phyloP scores from a whole-genome alignment of 2,888 invertebrate genomes.

The Thyatira batis region DNA sequence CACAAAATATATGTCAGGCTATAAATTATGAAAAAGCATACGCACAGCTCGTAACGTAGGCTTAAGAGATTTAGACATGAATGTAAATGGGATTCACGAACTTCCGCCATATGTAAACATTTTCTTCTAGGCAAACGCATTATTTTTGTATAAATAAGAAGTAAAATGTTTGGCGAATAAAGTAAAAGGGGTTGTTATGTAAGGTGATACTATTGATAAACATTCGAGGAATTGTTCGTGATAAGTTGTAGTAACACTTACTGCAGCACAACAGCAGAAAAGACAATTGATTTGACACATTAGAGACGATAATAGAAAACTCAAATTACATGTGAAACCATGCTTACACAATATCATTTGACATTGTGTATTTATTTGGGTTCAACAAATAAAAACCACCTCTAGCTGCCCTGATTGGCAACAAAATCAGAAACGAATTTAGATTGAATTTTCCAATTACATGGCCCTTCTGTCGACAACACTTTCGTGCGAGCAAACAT shows the following conservation, averaged over 20 bases:
- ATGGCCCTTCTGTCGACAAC: slow-evolving; percentile 41
- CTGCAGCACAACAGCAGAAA: no score
- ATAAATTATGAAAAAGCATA: slow-evolving; percentile 46
- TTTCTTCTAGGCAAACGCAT: slow-evolving; percentile 8
- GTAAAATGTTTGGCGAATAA: background rate
- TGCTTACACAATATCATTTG: no score
- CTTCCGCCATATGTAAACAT: slow-evolving; percentile 8
- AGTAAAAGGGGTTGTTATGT: background rate
- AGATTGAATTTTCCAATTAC: slow-evolving; percentile 63
- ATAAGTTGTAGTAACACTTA: no score
- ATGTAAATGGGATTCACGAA: slow-evolving; percentile 26
- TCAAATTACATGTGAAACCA: no score
- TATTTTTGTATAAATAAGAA: slow-evolving; percentile 9
- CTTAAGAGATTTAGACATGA: slow-evolving; percentile 41
- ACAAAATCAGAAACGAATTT: slow-evolving; percentile 47
- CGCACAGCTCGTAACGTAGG: slow-evolving; percentile 27
- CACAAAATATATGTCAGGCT: slow-evolving; percentile 23
- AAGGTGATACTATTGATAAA: background rate
- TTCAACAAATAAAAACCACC: slow-evolving; percentile 20
- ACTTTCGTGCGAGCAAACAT: slow-evolving; percentile 56
- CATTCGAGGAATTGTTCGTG: no score
- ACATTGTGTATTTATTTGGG: background rate
- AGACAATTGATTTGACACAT: no score
- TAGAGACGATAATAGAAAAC: no score
- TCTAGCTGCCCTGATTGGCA: slow-evolving; percentile 17